phyloP scores from a whole-genome alignment of 1,140 invertebrate genomes.

The Babylonia areolata region DNA sequence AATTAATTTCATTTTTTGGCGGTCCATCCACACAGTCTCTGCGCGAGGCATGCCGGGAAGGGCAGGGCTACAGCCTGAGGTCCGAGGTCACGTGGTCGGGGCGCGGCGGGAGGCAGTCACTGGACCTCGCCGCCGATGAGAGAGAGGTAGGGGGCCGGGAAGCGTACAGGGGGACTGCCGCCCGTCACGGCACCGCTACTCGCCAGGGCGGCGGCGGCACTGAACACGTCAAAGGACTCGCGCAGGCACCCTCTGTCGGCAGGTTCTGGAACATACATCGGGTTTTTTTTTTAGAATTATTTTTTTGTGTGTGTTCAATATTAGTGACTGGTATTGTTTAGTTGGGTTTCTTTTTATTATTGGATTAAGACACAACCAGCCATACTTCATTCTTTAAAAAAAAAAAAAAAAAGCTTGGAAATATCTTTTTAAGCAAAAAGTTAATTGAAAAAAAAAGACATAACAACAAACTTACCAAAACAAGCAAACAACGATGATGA shows the following conservation, averaged over 20 bases:
- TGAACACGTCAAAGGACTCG: slow-evolving; percentile 35
- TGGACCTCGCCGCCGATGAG: slow-evolving; percentile 34
- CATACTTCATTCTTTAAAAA: no score
- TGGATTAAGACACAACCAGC: no score
- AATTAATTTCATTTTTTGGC: neutral
- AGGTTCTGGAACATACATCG: slow-evolving; percentile 22
- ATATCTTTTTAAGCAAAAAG: no score
- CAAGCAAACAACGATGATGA: no score
- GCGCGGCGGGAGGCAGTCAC: slow-evolving; percentile 8
- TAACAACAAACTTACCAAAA: no score
- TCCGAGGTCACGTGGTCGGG: slow-evolving; percentile 20
- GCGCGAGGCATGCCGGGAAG: neutral
- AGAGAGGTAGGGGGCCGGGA: slow-evolving; percentile 23
- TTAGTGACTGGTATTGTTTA: no score
- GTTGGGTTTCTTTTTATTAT: no score
- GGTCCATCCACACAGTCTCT: neutral
- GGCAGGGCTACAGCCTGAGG: neutral
- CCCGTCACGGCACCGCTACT: neutral
- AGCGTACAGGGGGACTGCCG: slow-evolving; percentile 32
- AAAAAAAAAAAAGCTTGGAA: no score
- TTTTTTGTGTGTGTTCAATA: no score
- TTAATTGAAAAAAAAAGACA: no score
- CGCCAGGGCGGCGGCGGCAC: slow-evolving; percentile 26
- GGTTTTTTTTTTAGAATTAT: no score
- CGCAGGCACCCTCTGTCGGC: slow-evolving; percentile 20